Base-by-base conservation (phyloP, 2,113 vertebrate species). In the Gobius niger region DNA sequence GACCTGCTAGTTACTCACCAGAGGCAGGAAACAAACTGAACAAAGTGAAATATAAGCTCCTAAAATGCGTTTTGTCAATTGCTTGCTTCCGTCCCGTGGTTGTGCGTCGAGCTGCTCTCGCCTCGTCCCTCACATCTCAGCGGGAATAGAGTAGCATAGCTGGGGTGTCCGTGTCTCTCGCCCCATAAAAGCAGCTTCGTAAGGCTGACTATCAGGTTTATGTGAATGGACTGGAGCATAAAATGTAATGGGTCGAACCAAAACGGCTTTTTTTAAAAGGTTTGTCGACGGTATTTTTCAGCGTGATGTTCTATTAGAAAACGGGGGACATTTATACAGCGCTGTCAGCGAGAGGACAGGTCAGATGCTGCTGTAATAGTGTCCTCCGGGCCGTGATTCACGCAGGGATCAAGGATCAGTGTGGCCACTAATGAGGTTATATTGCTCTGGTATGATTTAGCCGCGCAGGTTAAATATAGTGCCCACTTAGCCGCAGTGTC, bases 161-260 rank as follows among this genome's bases (percentile, higher is more conserved):
- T 34, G 75, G 85, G 79, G 75, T 82, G 40, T 90, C 90, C 89
- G 87, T 72, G 72, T 67, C 67, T 73, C 72, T 67, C 67, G 70
- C 49, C 79, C 87, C 85, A 85, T 91, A 89, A 90, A 92, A 89
- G 82, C 81, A 82, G 86, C 88, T 80, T 73, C 84, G 66, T n/a
- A 75, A 84, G 82, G 83, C 87, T 84, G 88, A 88, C 74, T 83
- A 82, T 83, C 81, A 76, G 82, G 76, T 90, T 87, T 88, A 87
- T 90, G 89, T 84, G 86, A 90, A 88, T 70, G 72, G 85, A 85
- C 81, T 73, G 77, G 67, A 83, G 81, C 88, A 86, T 91, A 87
- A 91, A 91, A 91, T 87, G 82, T 88, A 91, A 91, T 90, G 85
- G 83, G 70, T 83, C 77, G 82, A 87, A 87, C 87, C 84, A 57